Base-by-base conservation (phyloP, 2,797 vertebrate species). In the Gymnoscopelus braueri region DNA sequence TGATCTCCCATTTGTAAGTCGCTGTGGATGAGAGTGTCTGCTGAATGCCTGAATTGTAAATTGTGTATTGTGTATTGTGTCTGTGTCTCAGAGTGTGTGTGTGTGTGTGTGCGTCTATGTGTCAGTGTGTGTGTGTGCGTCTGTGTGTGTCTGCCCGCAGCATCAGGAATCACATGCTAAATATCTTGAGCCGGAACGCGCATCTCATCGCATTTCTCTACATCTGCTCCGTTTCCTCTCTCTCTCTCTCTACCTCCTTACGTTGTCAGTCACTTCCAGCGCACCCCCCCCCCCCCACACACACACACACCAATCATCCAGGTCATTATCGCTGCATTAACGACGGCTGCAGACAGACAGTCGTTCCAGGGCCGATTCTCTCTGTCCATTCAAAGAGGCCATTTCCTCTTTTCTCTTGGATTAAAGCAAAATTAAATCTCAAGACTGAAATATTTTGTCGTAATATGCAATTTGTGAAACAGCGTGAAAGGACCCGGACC, bases 211-310 rank as follows among this genome's bases (percentile, higher is more conserved):
- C 44, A 76, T 77, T 81, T 78, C 68, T 81, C 80, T 74, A 75
- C 82, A 83, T 87, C 75, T 85, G 84, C 77, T 81, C 68, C 69
- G 79, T 78, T 86, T 87, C 4, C 63, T 72, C 74, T 78, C 75
- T 76, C 56, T 74, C 60, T 48, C 62, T 60, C 72, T 70, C 65
- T 56, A 80, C 72, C 74, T 69, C 79, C 75, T 60, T 69, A 74
- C 55, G 74, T 67, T 19, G 19, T 19, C 19, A 19, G 19, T 19
- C 19, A 19, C 69, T 79, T 69, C 53, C 63, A 64, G 39, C 51
- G 59, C 62, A 67, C 51, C 48, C 19, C 63, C 72, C 66, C 67
- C 63, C 44, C 49, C 49, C 58, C 66, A 65, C 35, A 61, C 14
- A 81, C 84, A 81, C 63, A 55, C 51, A 71, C 23, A 63, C 75